phyloP scores from a whole-genome alignment of 2,888 invertebrate species.

The Agonopterix heracliana region DNA sequence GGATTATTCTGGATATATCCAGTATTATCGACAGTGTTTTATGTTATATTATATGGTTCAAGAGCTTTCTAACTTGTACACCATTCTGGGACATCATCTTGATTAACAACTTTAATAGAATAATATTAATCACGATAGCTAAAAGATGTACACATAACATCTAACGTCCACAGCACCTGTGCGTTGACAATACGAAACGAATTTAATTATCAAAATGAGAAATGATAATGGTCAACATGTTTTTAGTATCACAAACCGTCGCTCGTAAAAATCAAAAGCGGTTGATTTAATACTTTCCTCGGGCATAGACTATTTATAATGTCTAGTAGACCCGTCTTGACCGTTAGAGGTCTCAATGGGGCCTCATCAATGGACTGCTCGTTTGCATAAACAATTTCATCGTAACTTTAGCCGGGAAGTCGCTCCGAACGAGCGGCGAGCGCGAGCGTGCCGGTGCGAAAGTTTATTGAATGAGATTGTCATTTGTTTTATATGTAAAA shows the following conservation, averaged over 20 bases:
- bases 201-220: conserved; percentile 13
- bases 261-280: conserved; percentile 2
- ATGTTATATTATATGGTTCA: too few species aligned
- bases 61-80: too few species aligned
- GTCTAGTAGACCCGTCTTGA: conserved; percentile 15
- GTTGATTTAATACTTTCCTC: conserved; percentile 23
- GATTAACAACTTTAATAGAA: too few species aligned
- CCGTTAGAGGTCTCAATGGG: conserved; percentile 39
- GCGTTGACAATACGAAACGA: conserved; percentile 8
- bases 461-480: too few species aligned
- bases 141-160: too few species aligned
- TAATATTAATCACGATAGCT: too few species aligned
- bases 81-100: too few species aligned
- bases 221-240: conserved; percentile 13
- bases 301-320: conserved; percentile 10
- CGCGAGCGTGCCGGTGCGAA: too few species aligned
- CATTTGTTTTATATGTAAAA: too few species aligned
- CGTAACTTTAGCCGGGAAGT: conserved; percentile 25
- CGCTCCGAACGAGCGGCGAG: neutral
- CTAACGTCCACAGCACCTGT: conserved; percentile 12
- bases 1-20: too few species aligned
- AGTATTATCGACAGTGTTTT: too few species aligned
- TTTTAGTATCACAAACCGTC: too few species aligned
- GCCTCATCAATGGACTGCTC: conserved; percentile 42
- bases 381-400: conserved; percentile 47